phyloP scores from a whole-genome alignment of 2,797 vertebrate species.

The Oophaga sylvatica region DNA sequence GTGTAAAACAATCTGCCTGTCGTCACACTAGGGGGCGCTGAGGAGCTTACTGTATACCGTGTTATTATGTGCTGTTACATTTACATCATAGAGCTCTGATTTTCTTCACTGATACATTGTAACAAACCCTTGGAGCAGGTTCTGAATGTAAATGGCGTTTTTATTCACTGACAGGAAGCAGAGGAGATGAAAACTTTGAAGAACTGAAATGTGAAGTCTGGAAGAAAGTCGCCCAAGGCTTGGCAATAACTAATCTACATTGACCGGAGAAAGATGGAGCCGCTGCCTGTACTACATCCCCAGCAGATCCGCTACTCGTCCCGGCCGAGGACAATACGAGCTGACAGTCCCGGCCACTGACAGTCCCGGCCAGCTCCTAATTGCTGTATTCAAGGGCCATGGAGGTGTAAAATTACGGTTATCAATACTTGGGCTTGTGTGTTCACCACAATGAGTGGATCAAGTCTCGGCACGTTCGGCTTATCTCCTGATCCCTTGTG shows the following conservation, averaged over 20 bases:
- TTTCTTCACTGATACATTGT: no score
- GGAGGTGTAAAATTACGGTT: slow-evolving; percentile 73
- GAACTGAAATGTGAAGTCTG: no score
- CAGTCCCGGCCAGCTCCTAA: slow-evolving; percentile 59
- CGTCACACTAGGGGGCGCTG: no score
- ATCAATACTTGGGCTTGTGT: slow-evolving; percentile 74
- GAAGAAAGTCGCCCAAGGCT: not conserved
- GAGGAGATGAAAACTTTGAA: no score
- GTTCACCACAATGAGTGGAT: slow-evolving; percentile 74
- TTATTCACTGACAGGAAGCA: no score
- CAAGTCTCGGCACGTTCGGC: slow-evolving; percentile 79
- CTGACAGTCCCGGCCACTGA: slow-evolving; percentile 7
- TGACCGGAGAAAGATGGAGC: not conserved
- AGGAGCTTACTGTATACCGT: no score
- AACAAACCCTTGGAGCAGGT: no score
- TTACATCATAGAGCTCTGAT: no score
- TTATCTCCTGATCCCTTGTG: slow-evolving; percentile 83
- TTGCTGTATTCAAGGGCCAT: slow-evolving; percentile 67
- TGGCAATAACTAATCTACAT: not conserved
- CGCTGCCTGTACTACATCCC: not conserved
- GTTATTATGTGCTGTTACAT: no score
- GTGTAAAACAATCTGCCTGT: no score
- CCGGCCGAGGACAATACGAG: not conserved
- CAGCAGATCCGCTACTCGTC: not conserved
- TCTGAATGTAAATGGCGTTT: not conserved